Evolutionary conservation across 1,140 invertebrate species (phyloP).

Genomic region (Trichonephila inaurata): DNA sequence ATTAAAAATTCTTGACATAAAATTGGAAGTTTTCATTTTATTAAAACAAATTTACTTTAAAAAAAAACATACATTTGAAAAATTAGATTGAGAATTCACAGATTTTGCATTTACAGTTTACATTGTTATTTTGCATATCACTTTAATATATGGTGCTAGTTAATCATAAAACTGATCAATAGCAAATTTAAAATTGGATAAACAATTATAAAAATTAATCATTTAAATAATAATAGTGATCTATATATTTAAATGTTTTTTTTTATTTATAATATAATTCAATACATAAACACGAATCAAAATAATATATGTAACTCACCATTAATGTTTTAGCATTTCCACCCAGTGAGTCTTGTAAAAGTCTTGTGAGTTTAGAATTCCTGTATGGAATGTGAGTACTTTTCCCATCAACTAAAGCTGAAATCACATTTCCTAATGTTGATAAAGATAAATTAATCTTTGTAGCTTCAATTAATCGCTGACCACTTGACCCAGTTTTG

Average conservation of each 20-base stretch:
- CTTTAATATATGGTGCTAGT: too few species aligned
- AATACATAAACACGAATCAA: background rate
- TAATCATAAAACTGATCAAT: too few species aligned
- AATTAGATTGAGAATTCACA: too few species aligned
- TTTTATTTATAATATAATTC: background rate
- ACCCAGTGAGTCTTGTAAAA: constrained; percentile 96
- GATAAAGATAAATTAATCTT: constrained; percentile 98
- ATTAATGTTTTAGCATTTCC: constrained; percentile 98
- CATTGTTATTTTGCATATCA: too few species aligned
- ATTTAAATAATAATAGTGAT: background rate
- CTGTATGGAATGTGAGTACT: constrained; percentile 96
- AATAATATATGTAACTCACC: constrained; percentile 82
- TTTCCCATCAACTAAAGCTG: constrained; percentile 95
- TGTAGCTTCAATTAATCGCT: constrained; percentile 94
- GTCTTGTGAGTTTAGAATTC: constrained; percentile 95
- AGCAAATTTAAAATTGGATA: background rate
- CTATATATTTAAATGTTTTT: background rate
- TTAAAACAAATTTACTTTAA: too few species aligned
- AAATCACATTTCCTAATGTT: constrained; percentile 96
- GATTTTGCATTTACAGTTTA: too few species aligned
- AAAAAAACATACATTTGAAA: too few species aligned
- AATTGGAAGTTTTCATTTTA: too few species aligned
- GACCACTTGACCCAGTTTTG: constrained; percentile 94
- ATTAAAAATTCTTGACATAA: too few species aligned
- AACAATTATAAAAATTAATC: too few species aligned